Evolutionary conservation across 2,113 vertebrate genomes (phyloP).

Genomic region (Stegostoma tigrinum): DNA sequence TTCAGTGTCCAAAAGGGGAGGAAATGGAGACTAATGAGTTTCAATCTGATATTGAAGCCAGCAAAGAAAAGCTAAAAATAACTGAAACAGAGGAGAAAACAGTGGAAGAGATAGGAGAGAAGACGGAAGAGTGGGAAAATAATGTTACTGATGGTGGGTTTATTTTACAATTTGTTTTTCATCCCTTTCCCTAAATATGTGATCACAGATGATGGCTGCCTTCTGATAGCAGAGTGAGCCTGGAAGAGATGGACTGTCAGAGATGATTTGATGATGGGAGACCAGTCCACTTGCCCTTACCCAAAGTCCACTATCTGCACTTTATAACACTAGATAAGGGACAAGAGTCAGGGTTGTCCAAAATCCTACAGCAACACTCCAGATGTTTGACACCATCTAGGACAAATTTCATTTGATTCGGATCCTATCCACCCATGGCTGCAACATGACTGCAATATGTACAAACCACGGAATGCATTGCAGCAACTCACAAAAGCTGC

Average conservation of each 20-base stretch:
- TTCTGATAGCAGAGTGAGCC: neutral
- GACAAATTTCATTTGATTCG: neutral
- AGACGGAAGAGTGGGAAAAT: neutral
- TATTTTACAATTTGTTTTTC: neutral
- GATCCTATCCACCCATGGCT: no score
- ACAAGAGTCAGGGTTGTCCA: neutral
- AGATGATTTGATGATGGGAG: neutral
- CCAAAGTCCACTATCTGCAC: neutral
- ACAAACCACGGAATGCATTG: no score
- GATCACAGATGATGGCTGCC: neutral
- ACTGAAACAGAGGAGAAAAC: neutral
- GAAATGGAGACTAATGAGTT: neutral
- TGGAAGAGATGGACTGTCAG: neutral
- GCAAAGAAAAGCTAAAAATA: no score
- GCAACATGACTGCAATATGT: no score
- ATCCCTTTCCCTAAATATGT: neutral
- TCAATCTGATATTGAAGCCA: neutral
- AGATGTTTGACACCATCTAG: neutral
- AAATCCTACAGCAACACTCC: neutral
- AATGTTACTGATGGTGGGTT: neutral
- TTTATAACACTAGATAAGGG: neutral
- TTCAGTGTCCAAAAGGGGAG: neutral
- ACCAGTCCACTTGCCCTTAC: neutral
- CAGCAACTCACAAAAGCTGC: no score
- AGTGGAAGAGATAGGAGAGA: no score